Conservation (phyloP, 2,888 invertebrate genomes). For the Zygogramma bicolorata region DNA sequence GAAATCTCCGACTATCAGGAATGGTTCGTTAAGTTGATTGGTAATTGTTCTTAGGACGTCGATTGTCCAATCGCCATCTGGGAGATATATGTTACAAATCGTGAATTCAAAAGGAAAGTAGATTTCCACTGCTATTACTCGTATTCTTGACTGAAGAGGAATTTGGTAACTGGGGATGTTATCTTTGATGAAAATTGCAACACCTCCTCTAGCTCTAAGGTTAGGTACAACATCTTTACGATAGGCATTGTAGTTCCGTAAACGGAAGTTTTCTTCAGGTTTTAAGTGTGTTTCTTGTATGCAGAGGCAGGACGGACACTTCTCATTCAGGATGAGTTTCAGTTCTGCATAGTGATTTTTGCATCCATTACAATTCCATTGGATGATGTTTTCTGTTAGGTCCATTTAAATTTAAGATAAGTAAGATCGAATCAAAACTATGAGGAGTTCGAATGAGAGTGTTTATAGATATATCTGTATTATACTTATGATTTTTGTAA, state of each 20-base stretch:
- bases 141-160: neutral
- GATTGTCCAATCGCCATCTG: constrained; percentile 8
- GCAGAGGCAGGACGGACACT: neutral
- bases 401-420: no score
- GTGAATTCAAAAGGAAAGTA: no score
- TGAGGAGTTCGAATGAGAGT: no score
- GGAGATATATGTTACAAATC: constrained; percentile 19
- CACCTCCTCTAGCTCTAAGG: neutral
- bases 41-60: neutral
- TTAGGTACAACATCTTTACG: neutral
- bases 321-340: no score
- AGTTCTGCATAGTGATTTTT: no score
- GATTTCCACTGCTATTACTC: neutral
- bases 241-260: neutral
- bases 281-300: neutral
- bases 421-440: no score
- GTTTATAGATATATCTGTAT: no score
- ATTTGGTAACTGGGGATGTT: neutral
- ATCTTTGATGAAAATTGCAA: neutral
- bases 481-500: no score
- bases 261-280: neutral
- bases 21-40: constrained; percentile 30
- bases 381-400: no score
- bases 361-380: no score
- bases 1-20: constrained; percentile 29